phyloP scores from a whole-genome alignment of 1,140 invertebrate genomes.

The Macrotrachela quadricornifera region DNA sequence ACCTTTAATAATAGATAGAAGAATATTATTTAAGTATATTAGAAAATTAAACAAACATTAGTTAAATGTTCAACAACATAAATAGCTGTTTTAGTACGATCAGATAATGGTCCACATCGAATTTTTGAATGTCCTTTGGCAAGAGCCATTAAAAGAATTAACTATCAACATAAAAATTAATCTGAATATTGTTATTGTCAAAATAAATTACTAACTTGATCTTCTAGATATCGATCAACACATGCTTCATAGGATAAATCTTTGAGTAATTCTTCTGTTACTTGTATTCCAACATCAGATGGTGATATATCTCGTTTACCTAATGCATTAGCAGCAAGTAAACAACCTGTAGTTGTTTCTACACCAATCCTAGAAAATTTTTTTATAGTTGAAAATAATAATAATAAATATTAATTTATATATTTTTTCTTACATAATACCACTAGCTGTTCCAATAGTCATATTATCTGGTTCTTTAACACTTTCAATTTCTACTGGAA shows the following conservation, averaged over 20 bases:
- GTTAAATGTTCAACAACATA: conserved; percentile 40
- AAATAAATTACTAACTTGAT: conserved; percentile 32
- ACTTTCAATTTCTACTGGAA: conserved; percentile 41
- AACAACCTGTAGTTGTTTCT: conserved; percentile 42
- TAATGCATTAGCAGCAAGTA: conserved; percentile 46
- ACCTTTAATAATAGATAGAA: too few species aligned
- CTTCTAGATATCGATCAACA: conserved; percentile 47
- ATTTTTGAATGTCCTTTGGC: conserved; percentile 49
- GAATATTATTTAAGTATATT: too few species aligned
- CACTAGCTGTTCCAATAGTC: conserved; percentile 47
- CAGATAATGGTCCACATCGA: conserved; percentile 39
- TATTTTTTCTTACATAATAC: conserved; percentile 37
- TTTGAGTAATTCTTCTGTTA: conserved; percentile 18
- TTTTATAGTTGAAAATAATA: too few species aligned
- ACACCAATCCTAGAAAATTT: conserved; percentile 35
- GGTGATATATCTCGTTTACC: conserved; percentile 37
- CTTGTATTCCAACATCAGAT: conserved; percentile 20
- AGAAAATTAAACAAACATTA: neutral
- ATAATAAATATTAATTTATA: too few species aligned
- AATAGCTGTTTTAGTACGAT: conserved; percentile 67
- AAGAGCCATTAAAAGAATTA: conserved; percentile 65
- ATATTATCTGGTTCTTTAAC: conserved; percentile 42
- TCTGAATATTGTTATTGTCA: too few species aligned
- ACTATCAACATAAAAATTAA: neutral
- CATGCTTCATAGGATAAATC: conserved; percentile 41